These are phyloP conservation scores for Chaetodon auriga DNA, from an alignment of 2,113 vertebrate species.

Conservation along the genomic window DNA sequence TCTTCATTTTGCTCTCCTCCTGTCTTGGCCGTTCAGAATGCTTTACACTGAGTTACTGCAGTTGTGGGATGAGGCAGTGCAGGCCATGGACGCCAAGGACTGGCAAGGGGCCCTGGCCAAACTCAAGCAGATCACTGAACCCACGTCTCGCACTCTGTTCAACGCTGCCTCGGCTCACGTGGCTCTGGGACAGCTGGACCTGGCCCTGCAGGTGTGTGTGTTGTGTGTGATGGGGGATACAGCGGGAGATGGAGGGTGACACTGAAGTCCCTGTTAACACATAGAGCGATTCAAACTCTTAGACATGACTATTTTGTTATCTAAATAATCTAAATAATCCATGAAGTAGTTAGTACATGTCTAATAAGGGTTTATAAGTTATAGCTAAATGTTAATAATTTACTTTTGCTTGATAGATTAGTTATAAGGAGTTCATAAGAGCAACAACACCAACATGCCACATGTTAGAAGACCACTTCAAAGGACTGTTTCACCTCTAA, in stretches of 20 bases:
- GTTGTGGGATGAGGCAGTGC: slow-evolving; percentile 86
- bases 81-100: slow-evolving; percentile 83
- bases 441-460: background rate
- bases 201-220: slow-evolving; percentile 82
- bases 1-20: too few species aligned
- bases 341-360: background rate
- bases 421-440: background rate
- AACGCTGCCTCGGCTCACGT: slow-evolving; percentile 86
- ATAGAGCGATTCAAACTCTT: background rate
- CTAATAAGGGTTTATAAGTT: background rate
- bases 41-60: slow-evolving; percentile 87
- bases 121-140: slow-evolving; percentile 83
- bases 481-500: background rate
- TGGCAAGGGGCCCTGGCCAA: slow-evolving; percentile 83
- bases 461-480: background rate
- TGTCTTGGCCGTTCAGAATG: slow-evolving; percentile 75
- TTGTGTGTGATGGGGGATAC: background rate
- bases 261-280: background rate
- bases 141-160: slow-evolving; percentile 86
- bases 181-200: slow-evolving; percentile 82
- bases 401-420: background rate
- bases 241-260: too few species aligned
- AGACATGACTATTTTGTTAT: background rate
- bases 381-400: background rate
- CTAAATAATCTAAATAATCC: background rate